Conservation (phyloP, 1,140 invertebrate genomes). For the Hesperophylax magnus region DNA sequence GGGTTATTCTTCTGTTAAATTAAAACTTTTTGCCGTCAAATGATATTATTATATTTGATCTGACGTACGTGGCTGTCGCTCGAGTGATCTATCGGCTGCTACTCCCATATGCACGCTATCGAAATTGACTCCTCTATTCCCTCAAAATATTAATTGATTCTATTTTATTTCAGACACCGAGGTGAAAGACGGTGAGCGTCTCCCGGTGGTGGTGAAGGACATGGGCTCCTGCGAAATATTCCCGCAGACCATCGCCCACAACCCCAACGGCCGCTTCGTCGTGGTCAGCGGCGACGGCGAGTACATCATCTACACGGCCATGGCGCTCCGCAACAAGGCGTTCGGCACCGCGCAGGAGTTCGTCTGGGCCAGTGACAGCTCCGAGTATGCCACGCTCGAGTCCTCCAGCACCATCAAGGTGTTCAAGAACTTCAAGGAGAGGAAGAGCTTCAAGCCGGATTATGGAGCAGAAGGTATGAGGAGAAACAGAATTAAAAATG, state of each 20-base stretch:
- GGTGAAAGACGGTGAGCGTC: constrained; percentile 91
- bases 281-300: constrained; percentile 99
- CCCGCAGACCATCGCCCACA: constrained; percentile 98
- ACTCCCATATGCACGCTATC: too few relatives aligned
- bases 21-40: too few relatives aligned
- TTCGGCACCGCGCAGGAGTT: constrained; percentile 99
- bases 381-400: constrained; percentile 95
- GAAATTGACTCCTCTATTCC: too few relatives aligned
- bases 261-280: constrained; percentile 98
- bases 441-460: constrained; percentile 95
- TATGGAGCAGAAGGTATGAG: constrained; percentile 90
- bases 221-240: constrained; percentile 99
- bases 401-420: constrained; percentile 92
- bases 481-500: too few relatives aligned
- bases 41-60: too few relatives aligned
- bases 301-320: constrained; percentile 99
- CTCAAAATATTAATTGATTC: too few relatives aligned
- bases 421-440: constrained; percentile 99
- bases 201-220: constrained; percentile 96
- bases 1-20: too few relatives aligned
- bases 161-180: constrained; percentile 70
- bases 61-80: too few relatives aligned
- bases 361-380: constrained; percentile 98
- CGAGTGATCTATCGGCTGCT: too few relatives aligned
- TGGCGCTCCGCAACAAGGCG: constrained; percentile 98